These are phyloP conservation scores for Caenorhabditis afra DNA, from an alignment of 2,888 invertebrate species.

Conservation along the genomic window DNA sequence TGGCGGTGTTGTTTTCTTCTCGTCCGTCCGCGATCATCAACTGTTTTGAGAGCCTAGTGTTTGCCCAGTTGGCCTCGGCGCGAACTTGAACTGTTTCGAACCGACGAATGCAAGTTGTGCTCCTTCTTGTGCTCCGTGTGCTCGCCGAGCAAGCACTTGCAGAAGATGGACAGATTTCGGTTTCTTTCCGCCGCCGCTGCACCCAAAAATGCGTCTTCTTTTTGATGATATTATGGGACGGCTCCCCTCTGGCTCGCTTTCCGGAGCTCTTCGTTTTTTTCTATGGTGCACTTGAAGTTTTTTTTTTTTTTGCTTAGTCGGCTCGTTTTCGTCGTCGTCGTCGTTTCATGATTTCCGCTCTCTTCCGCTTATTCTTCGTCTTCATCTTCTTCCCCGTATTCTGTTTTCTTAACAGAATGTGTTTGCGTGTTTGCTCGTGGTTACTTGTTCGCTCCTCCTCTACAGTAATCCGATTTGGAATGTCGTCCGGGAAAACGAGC, in stretches of 20 bases:
- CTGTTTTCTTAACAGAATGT: not conserved
- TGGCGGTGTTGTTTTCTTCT: too few relatives aligned
- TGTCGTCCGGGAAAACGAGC: not conserved
- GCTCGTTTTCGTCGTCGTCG: too few relatives aligned
- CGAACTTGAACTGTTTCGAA: too few relatives aligned
- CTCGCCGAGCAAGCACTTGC: too few relatives aligned
- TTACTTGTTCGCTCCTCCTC: slow-evolving; percentile 5
- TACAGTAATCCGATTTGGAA: not conserved
- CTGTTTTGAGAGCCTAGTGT: too few relatives aligned
- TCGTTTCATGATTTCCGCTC: slow-evolving; percentile 18
- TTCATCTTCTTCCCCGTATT: not conserved
- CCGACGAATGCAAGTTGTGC: too few relatives aligned
- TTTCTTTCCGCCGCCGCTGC: slow-evolving; percentile 28
- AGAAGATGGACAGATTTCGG: slow-evolving; percentile 9
- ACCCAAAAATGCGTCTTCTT: not conserved
- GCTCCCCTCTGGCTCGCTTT: too few relatives aligned
- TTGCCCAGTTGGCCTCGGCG: too few relatives aligned
- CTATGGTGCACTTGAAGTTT: slow-evolving; percentile 33
- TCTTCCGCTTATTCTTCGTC: not conserved
- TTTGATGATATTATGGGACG: slow-evolving; percentile 33
- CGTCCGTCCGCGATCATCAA: too few relatives aligned
- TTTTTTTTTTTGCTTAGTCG: not conserved
- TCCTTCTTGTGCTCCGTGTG: too few relatives aligned
- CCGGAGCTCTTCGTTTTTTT: not conserved
- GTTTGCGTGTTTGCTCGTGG: not conserved